These are phyloP conservation scores for Ivindomyrus marchei DNA, from an alignment of 2,113 vertebrate species.

Conservation along the genomic window DNA sequence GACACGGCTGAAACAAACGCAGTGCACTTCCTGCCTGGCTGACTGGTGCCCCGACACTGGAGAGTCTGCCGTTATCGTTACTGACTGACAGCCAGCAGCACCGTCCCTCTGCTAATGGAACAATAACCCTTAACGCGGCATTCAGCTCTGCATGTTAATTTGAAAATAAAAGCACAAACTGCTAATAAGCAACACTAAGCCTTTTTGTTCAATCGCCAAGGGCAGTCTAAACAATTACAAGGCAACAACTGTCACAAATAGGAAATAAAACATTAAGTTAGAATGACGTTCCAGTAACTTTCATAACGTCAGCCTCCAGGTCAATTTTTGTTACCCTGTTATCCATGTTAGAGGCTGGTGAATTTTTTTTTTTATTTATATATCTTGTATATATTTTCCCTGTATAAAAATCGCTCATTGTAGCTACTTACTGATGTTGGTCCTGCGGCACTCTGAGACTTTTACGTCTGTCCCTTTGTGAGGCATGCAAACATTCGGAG, in stretches of 20 bases:
- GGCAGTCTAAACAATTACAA: not conserved
- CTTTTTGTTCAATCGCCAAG: not conserved
- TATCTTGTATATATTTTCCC: not conserved
- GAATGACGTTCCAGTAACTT: not conserved
- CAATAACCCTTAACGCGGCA: not conserved
- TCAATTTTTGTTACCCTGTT: not conserved
- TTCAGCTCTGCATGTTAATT: not conserved
- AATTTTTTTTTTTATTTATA: not conserved
- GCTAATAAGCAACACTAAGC: not conserved
- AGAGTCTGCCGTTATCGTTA: not conserved
- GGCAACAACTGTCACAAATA: not conserved
- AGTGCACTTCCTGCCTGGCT: too few species aligned
- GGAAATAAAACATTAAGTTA: not conserved
- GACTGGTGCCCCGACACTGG: not conserved
- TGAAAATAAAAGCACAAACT: not conserved
- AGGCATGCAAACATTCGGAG: constrained; percentile 45
- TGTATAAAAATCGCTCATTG: not conserved
- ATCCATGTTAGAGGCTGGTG: not conserved
- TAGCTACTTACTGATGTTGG: not conserved
- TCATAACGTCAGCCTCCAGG: not conserved
- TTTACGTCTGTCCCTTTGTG: constrained; percentile 30
- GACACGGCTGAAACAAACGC: not conserved
- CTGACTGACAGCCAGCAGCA: not conserved
- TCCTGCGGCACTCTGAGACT: constrained; percentile 22
- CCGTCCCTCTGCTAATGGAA: not conserved